Base-by-base conservation (phyloP, 2,797 vertebrate genomes). In the Taeniopygia guttata region DNA sequence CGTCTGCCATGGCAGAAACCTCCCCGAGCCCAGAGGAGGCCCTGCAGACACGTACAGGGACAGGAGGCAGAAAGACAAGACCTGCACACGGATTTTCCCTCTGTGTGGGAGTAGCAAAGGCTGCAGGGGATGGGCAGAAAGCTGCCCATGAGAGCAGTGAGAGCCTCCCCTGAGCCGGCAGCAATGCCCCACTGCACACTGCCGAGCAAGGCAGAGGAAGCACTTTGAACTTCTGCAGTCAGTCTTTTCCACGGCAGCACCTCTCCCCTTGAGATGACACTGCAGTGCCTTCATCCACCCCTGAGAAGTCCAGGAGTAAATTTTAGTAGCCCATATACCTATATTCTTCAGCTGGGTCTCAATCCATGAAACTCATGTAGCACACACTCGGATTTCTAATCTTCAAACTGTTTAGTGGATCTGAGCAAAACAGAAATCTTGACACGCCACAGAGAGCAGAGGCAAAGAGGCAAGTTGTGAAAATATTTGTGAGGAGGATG, bases 41-140 rank as follows among this genome's bases (percentile, higher is more conserved):
- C 49, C 70, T 49, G 79, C 76, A 81, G 59, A 38, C 2, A 0
- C 16, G 21, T 19, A 30, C 0, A 43, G 72, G 64, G 74, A 69
- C 54, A 38, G 0, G 16, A 51, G 52, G 68, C 43, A 72, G 27
- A 87, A 64, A 13, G 6, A 29, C 16, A 25, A 83, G 38, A 56
- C 5, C 30, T 32, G 38, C 55, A 23, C 0, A 0, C 0, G 4
- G 56, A 43, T 77, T 32, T 36, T 49, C 49, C 27, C 9, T 1
- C 48, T 12, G 5, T 8, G 7, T 16, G n/a, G 30, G 64, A 64
- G 22, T n/a, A 9, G 12, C 23, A 48, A 49, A 45, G 55, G 45
- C 30, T 55, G 48, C 45, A 14, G 14, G 21, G 22, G 26, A 27
- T 9, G 9, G 84, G 45, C 75, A 63, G 59, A 76, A 62, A 76